Evolutionary conservation across 2,888 invertebrate species (phyloP).

Genomic region (Caenorhabditis sinica): DNA sequence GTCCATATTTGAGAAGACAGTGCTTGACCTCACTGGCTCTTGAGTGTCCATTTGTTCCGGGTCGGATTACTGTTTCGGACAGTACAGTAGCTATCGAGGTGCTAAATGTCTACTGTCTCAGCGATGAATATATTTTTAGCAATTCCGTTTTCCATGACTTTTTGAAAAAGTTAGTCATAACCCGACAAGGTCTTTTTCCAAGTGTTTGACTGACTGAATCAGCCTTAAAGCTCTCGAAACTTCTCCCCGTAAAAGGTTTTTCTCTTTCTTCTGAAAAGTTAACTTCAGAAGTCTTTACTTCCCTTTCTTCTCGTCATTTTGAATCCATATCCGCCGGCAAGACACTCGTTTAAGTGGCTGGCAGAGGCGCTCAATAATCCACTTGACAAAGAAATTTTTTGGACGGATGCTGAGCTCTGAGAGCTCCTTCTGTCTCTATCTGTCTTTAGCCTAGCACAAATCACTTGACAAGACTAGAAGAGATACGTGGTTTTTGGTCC

Average conservation of each 20-base stretch:
- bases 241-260: slow-evolving; percentile 3
- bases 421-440: slow-evolving; percentile 22
- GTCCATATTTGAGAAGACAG: neutral
- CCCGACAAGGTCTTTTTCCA: neutral
- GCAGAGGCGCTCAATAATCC: slow-evolving; percentile 58
- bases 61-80: slow-evolving; percentile 2
- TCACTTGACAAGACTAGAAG: slow-evolving; percentile 45
- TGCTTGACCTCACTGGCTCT: slow-evolving; percentile 1
- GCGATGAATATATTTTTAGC: neutral
- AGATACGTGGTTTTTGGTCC: slow-evolving; percentile 48
- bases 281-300: slow-evolving; percentile 17
- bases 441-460: slow-evolving; percentile 37
- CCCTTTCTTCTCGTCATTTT: slow-evolving; percentile 11
- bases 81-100: too few species aligned
- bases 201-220: neutral
- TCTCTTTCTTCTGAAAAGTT: neutral
- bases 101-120: too few species aligned
- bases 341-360: slow-evolving; percentile 55
- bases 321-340: slow-evolving; percentile 52
- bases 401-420: slow-evolving; percentile 49
- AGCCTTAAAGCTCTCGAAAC: neutral
- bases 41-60: neutral
- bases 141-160: neutral
- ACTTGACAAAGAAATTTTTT: slow-evolving; percentile 58
- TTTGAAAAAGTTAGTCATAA: neutral